Evolutionary conservation across 1,140 invertebrate genomes (phyloP).

Genomic region (Oreohelix idahoensis): DNA sequence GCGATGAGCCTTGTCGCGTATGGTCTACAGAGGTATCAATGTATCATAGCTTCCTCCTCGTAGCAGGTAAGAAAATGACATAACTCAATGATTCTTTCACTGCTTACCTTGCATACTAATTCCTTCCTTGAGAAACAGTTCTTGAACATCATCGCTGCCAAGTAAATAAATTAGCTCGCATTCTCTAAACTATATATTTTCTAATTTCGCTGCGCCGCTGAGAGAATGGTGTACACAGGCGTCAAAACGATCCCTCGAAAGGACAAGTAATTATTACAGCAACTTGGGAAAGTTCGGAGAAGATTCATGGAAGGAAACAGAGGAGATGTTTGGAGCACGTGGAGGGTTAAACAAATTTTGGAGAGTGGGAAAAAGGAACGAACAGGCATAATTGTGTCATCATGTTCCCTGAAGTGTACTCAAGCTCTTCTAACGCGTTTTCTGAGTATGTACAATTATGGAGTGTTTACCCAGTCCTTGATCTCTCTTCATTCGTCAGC

Average conservation of each 20-base stretch:
- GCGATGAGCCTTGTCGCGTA: too few relatives aligned
- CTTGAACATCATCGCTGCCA: not conserved
- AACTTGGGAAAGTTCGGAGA: not conserved
- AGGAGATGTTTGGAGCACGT: not conserved
- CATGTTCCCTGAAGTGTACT: not conserved
- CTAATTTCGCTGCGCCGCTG: not conserved
- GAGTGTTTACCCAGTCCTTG: not conserved
- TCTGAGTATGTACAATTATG: slow-evolving; percentile 6
- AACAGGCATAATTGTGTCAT: not conserved
- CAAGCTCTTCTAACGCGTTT: not conserved
- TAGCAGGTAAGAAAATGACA: too few relatives aligned
- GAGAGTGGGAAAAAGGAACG: not conserved
- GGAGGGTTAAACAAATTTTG: not conserved
- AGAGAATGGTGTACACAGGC: not conserved
- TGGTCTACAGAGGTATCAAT: too few relatives aligned
- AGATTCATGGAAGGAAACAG: not conserved
- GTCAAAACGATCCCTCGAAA: not conserved
- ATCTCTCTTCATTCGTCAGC: not conserved
- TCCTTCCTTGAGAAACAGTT: not conserved
- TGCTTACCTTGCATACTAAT: not conserved
- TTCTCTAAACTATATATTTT: not conserved
- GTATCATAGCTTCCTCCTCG: too few relatives aligned
- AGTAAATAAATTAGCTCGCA: not conserved
- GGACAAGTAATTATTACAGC: not conserved
- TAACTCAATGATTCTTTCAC: too few relatives aligned